A percentile compares a stretch with the other conserved stretches of the same genome.
These are phyloP conservation scores for Lasioglossum zephyrum DNA, from an alignment of 2,888 invertebrate species.

Conservation along the genomic window DNA sequence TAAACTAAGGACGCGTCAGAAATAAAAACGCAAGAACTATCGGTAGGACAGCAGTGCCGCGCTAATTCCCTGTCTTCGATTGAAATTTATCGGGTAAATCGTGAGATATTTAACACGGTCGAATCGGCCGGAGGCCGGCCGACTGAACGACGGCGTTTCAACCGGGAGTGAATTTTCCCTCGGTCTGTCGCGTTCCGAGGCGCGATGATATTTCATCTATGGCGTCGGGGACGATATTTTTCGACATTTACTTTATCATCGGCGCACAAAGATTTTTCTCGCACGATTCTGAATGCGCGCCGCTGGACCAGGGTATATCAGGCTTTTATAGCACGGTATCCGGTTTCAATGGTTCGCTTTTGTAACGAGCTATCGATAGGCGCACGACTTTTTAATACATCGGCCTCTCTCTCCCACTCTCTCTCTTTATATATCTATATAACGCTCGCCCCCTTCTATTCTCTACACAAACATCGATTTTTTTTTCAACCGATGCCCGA, in stretches of 20 bases:
- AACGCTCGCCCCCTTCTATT: neutral
- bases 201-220: constrained; percentile 50
- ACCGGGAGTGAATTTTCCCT: constrained; percentile 9
- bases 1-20: neutral
- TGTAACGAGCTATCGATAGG: constrained; percentile 70
- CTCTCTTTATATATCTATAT: neutral
- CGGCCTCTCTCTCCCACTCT: constrained; percentile 40
- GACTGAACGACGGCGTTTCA: constrained; percentile 8
- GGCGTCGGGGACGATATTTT: constrained; percentile 50
- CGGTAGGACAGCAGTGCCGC: neutral
- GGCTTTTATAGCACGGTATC: constrained; percentile 63
- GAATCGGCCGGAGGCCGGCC: neutral
- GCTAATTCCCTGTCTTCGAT: constrained; percentile 24
- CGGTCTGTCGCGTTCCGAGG: neutral
- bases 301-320: constrained; percentile 47
- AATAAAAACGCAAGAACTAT: neutral
- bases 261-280: constrained; percentile 60
- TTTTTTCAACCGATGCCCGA: constrained; percentile 29
- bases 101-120: constrained; percentile 41
- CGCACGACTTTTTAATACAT: constrained; percentile 66
- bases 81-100: constrained; percentile 41
- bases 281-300: constrained; percentile 59
- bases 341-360: constrained; percentile 61
- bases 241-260: constrained; percentile 60
- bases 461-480: constrained; percentile 1